Evolutionary conservation across 2,113 vertebrate genomes (phyloP), one percentile per base, ranked within the genome.

Genomic region (Leptobrachium ailaonicum): DNA sequence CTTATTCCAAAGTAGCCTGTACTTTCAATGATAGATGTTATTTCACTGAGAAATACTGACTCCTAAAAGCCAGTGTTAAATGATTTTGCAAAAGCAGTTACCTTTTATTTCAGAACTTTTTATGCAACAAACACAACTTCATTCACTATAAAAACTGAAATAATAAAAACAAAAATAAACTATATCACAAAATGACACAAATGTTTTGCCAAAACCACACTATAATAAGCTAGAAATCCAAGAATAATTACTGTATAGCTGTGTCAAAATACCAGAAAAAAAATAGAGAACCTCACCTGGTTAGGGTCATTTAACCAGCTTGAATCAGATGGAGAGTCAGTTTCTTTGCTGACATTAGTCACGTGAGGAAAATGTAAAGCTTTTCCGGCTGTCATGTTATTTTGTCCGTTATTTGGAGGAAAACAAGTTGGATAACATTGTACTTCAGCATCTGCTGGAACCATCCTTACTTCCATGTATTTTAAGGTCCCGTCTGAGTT

Each of bases 401-500:
- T 89, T 89, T 41, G 92, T 94, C 1, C 95, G 85, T 88, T 91
- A 50, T 50, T 50, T 1, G 91, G 93, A 70, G 94, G 92, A 83
- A 92, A 94, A 84, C 92, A 95, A 41, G 94, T 94, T 86, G 94
- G 86, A 87, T 96, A 95, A 83, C 92, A 91, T 74, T 92, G 94
- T 84, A 92, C 94, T 78, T 92, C 94, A 6, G 95, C 89, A 32
- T 64, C 73, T 75, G 66, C 41, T 95, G 66, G 66, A 68, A 13
- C 56, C 56, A 60, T 60, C 13, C 56, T 60, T 11, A 68, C 66
- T 86, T 96, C 95, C 92, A 96, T 94, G 87, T 96, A 96, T 85
- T 95, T 94, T 53, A 96, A 92, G 1, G 95, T 96, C 80, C 95
- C 95, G 0, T 96, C 95, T 5, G 93, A 90, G 87, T 92, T 95